Evolutionary conservation across 1,140 invertebrate species (phyloP), one percentile per base, ranked within the genome.

Genomic region (Eriosoma lanigerum): DNA sequence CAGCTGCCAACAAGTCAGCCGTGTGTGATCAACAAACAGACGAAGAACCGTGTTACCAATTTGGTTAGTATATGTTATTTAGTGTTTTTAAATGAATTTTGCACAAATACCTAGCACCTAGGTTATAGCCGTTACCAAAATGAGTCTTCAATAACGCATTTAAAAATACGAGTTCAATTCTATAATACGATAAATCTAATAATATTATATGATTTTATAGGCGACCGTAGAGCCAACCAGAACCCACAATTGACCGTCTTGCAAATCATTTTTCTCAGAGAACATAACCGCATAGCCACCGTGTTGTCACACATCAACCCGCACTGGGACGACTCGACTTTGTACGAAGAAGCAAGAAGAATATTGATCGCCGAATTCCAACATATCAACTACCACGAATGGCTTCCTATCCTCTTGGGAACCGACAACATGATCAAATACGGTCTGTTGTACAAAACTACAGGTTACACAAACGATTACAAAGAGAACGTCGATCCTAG

Each of bases 401-500:
- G 88, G 84, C 83, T 91, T 9, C 89, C 90, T 0, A 85, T 88
- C 15, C 82, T 92, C 0, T 82, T 89, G 32, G 89, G 89, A 10
- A 83, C 84, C 8, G 88, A 92, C 72, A 91, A 92, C 84, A 89
- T 92, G 84, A 84, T 90, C 8, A 90, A 91, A 83, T 91, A 93
- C 82, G 90, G 89, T 32, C 86, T 94, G 1, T 87, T 93, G 15
- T 93, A 92, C 83, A 86, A 89, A 24, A 90, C 86, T 29, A 86
- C 87, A 75, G 88, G 89, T 83, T 92, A 90, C 83, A 92, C 97
- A 17, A 90, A 93, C 82, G 96, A 97, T 82, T 99, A 98, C 85
- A 90, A 96, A 84, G 87, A 90, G 0, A 87, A 88, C 32, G 90
- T 96, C 0, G 90, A 96, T 86, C 92, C 94, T 0, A 90, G 90